Conservation (phyloP, 2,797 vertebrate genomes). For the Notamacropus eugenii region DNA sequence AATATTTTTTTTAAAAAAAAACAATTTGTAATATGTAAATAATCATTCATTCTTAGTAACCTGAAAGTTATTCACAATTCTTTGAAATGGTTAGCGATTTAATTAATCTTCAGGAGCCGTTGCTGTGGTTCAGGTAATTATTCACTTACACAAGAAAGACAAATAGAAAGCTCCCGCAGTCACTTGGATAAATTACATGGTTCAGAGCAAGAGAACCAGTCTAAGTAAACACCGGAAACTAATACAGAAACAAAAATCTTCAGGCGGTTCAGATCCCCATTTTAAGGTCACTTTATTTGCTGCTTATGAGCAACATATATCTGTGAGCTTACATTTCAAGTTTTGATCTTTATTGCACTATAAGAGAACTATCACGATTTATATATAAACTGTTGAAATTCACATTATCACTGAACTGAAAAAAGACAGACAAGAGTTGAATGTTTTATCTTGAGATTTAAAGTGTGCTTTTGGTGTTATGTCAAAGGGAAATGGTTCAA, state of each 20-base stretch:
- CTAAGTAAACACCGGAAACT: conserved; percentile 49
- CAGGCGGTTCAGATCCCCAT: not conserved
- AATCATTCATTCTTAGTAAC: conserved; percentile 5
- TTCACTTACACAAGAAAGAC: conserved; percentile 47
- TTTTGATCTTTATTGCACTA: not conserved
- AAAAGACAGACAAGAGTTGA: not conserved
- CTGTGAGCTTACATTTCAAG: not conserved
- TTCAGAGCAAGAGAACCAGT: not conserved
- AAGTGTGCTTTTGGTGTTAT: conserved; percentile 23
- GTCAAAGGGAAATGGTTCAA: not conserved
- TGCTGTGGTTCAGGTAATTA: conserved; percentile 55
- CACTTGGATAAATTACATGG: not conserved
- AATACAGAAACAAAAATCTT: conserved; percentile 9
- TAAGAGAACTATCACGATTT: not conserved
- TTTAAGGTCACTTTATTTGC: not conserved
- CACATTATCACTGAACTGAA: conserved; percentile 1
- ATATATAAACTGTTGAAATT: conserved; percentile 23
- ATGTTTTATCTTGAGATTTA: conserved; percentile 28
- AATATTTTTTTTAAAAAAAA: not conserved
- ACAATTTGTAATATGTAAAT: conserved; percentile 41
- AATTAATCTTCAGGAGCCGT: conserved; percentile 20
- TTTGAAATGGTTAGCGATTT: conserved; percentile 51
- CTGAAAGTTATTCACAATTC: conserved; percentile 22
- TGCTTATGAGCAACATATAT: not conserved
- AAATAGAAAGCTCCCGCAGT: not conserved